These are phyloP conservation scores for Halictus ligatus DNA, from an alignment of 2,888 invertebrate species.

Conservation along the genomic window DNA sequence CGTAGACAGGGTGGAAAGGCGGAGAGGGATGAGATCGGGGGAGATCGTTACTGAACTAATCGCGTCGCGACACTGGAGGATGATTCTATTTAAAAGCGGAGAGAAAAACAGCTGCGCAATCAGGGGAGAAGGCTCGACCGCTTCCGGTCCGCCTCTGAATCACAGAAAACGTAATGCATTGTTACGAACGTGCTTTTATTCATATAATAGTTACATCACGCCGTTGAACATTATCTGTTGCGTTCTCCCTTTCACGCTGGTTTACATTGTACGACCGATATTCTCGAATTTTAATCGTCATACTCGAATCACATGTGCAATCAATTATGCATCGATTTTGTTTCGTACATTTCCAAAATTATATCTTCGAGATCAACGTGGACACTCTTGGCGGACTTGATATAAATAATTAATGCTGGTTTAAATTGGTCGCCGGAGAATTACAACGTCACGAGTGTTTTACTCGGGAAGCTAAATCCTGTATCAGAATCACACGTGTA, in stretches of 20 bases:
- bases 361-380: no score
- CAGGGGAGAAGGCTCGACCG: not conserved
- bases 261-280: not conserved
- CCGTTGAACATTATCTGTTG: conserved; percentile 10
- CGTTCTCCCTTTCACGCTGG: not conserved
- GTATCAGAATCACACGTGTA: no score
- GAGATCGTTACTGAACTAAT: not conserved
- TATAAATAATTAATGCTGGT: no score
- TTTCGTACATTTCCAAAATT: no score
- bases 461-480: no score
- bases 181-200: conserved; percentile 41
- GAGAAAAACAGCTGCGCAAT: conserved; percentile 9
- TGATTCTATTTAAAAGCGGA: not conserved
- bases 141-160: not conserved
- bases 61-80: conserved; percentile 1
- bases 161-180: conserved; percentile 2
- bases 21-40: not conserved
- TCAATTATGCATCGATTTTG: no score
- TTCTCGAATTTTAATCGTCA: no score
- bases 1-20: not conserved
- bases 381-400: no score
- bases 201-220: conserved; percentile 43
- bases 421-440: no score
- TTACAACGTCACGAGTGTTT: no score
- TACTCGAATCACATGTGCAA: no score